A percentile compares a stretch with the other conserved stretches of the same genome.
Evolutionary conservation across 2,888 invertebrate species (phyloP).

Genomic region (Emmelina monodactyla): DNA sequence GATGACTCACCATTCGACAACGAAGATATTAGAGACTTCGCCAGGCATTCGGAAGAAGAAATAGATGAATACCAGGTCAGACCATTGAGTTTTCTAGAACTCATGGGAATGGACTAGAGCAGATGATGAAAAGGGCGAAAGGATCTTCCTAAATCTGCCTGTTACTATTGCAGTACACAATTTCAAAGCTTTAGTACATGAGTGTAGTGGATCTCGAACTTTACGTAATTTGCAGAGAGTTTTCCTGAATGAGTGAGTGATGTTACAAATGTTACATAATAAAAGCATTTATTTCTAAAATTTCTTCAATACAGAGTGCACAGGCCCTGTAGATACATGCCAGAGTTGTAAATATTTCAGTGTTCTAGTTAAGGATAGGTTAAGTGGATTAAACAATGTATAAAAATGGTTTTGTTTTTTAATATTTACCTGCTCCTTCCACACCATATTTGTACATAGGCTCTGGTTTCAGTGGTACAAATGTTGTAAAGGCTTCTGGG

Average conservation of each 20-base stretch:
- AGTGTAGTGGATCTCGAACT: not conserved
- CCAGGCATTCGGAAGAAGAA: constrained; percentile 20
- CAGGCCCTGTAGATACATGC: constrained; percentile 12
- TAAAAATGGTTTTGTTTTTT: not conserved
- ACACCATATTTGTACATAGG: constrained; percentile 90
- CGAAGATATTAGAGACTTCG: constrained; percentile 20
- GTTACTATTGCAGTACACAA: too few relatives aligned
- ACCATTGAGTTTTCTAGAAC: constrained; percentile 43
- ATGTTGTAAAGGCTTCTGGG: constrained; percentile 83
- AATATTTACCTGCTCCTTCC: constrained; percentile 83
- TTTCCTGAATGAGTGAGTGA: not conserved
- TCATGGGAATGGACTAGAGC: constrained; percentile 49
- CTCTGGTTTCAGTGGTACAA: constrained; percentile 86
- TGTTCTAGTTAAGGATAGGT: constrained; percentile 14
- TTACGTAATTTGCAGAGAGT: not conserved
- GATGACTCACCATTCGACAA: constrained; percentile 22
- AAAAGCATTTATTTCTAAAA: not conserved
- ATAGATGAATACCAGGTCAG: constrained; percentile 27
- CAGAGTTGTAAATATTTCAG: constrained; percentile 51
- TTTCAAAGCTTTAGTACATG: too few relatives aligned
- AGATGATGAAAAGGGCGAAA: not conserved
- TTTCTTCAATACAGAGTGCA: constrained; percentile 6
- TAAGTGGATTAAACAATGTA: not conserved
- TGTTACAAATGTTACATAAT: not conserved
- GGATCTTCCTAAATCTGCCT: not conserved